Evolutionary conservation across 2,797 vertebrate species (phyloP).

Genomic region (Micromesistius poutassou): DNA sequence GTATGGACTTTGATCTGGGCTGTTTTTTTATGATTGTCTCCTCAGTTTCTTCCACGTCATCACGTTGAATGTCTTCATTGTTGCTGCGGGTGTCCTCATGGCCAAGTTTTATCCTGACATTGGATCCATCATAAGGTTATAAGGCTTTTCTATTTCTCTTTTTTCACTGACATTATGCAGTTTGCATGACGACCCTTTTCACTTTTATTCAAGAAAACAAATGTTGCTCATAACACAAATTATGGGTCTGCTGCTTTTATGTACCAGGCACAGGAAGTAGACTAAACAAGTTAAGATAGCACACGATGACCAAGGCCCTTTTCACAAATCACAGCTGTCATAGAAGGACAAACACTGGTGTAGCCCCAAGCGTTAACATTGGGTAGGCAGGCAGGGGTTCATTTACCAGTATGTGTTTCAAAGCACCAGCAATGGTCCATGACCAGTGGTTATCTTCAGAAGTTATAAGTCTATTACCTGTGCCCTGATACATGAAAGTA

Average conservation of each 20-base stretch:
- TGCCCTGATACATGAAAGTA: not conserved
- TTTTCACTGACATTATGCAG: not conserved
- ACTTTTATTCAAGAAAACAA: not conserved
- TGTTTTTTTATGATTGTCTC: constrained; percentile 11
- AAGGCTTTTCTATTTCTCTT: constrained; percentile 10
- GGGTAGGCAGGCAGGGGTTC: not conserved
- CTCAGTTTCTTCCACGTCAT: constrained; percentile 84
- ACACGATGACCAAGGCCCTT: not conserved
- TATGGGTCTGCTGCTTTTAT: not conserved
- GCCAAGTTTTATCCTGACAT: constrained; percentile 93
- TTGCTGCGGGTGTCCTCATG: constrained; percentile 84
- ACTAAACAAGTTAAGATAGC: not conserved
- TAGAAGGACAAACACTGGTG: not conserved
- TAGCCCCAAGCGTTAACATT: not conserved
- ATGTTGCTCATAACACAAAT: not conserved
- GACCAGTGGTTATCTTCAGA: not conserved
- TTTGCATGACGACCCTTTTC: not conserved
- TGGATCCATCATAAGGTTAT: constrained; percentile 94
- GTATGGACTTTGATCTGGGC: not conserved
- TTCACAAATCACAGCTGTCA: not conserved
- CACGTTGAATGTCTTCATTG: constrained; percentile 78
- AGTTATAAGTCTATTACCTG: not conserved
- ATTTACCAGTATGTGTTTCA: not conserved
- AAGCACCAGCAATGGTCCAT: not conserved
- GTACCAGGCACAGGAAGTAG: not conserved